Conservation (phyloP, 2,797 vertebrate species). For the Parauchenoglanis punctatus region DNA sequence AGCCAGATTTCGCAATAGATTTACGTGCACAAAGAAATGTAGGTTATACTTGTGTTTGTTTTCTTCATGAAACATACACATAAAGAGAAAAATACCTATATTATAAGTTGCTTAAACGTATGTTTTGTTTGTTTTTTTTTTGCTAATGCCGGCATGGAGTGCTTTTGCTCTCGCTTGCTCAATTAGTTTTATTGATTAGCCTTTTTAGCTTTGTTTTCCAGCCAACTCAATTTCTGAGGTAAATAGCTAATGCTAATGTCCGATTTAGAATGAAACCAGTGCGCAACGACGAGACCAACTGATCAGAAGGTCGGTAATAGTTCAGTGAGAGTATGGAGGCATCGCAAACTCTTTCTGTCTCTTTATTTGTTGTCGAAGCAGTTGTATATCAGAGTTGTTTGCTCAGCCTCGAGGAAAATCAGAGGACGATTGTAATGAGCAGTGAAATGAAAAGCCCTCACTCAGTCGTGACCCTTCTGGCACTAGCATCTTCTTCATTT, state of each 20-base stretch:
- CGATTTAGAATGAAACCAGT: background rate
- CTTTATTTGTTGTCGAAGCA: background rate
- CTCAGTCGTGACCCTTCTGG: background rate
- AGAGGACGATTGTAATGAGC: background rate
- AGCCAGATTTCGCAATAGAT: no score
- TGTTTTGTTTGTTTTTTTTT: background rate
- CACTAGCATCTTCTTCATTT: background rate
- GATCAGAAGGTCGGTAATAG: background rate
- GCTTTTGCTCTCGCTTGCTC: no score
- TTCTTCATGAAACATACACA: background rate
- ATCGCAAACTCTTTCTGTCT: background rate
- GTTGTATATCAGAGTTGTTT: background rate
- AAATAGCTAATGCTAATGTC: background rate
- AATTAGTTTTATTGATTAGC: background rate
- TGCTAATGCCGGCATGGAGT: background rate
- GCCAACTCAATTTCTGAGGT: background rate
- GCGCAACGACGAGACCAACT: background rate
- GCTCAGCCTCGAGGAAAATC: background rate
- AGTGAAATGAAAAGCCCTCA: slow-evolving; percentile 12
- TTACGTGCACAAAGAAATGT: background rate
- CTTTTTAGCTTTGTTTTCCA: background rate
- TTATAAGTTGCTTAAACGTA: background rate
- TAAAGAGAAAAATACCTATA: background rate
- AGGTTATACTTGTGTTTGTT: background rate
- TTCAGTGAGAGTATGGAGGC: background rate